Base-by-base conservation (phyloP, 2,888 invertebrate species). In the Epistrophe eligans region DNA sequence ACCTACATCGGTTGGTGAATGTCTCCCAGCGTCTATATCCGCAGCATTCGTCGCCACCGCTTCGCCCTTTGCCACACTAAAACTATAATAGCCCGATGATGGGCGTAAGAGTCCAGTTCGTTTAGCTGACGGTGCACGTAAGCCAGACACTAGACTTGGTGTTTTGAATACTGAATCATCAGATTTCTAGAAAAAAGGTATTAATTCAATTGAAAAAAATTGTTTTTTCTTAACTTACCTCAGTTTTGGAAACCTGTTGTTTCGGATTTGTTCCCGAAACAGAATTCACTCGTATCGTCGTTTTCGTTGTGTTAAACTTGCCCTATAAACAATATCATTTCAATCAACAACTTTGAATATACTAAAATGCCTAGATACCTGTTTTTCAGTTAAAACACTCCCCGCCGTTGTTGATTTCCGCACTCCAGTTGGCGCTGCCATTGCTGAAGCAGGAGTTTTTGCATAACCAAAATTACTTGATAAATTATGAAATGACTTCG, bases 401-500 rank as follows among this genome's bases (percentile, higher is more conserved):
- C 88, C 88, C 40, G 79, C 79, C 19, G 79, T 84, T 76, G 81
- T 85, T 77, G 40, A 89, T 89, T 77, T 84, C 24, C 89, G 74
- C 19, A 91, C 74, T n/a, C 88, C 89, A 32, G 88, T 84, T 32
- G 90, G 80, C 62, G 38, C 79, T 17, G 67, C 13, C 64, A 11
- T 52, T 48, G 28, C 81, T 70, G 52, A 79, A 50, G 77, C 48
- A 17, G 48, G 52, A 19, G 9, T 50, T 48, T 87, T 77, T 35
- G 88, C 85, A 60, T 89, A 90, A 17, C 89, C 89, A 38, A 90
- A 84, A 70, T 91, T 90, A 73, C 90, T 90, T 77, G 91, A 90
- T 79, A 93, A 89, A 88, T 93, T 93, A 81, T 92, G 92, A 90
- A 93, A 92, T 28, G 93, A 93, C 82, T 93, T 93, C 8, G 93